These are phyloP conservation scores for Harlomillsia oculata DNA, from an alignment of 1,140 invertebrate species.

Conservation along the genomic window DNA sequence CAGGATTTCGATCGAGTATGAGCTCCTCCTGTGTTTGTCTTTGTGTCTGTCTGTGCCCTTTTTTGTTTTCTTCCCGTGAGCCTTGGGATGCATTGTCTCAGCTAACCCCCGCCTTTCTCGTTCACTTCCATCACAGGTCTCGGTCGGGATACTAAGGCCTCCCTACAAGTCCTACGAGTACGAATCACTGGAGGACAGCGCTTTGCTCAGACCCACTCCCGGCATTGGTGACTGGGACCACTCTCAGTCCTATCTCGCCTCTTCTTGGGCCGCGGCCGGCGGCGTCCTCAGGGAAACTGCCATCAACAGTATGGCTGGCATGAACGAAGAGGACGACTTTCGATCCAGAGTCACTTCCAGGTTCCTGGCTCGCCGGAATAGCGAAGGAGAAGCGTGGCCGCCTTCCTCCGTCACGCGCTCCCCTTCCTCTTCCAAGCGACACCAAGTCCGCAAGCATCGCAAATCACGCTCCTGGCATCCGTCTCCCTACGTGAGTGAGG, in stretches of 20 bases:
- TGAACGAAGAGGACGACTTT: constrained; percentile 36
- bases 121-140: constrained; percentile 22
- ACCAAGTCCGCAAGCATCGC: constrained; percentile 38
- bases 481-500: constrained; percentile 48
- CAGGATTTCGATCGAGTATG: constrained; percentile 35
- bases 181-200: constrained; percentile 43
- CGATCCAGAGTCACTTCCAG: constrained; percentile 35
- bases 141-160: constrained; percentile 37
- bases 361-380: constrained; percentile 39
- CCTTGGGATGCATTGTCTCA: not conserved
- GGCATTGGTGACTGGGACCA: constrained; percentile 39
- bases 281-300: constrained; percentile 43
- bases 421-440: constrained; percentile 25
- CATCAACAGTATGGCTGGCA: constrained; percentile 41
- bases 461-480: constrained; percentile 52
- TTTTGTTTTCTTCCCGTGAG: constrained; percentile 11
- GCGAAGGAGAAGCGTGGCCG: constrained; percentile 40
- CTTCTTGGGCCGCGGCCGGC: constrained; percentile 39
- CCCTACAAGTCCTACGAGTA: constrained; percentile 46
- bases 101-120: constrained; percentile 5
- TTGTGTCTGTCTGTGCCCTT: constrained; percentile 36
- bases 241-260: constrained; percentile 40
- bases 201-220: constrained; percentile 21
- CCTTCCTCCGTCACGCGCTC: constrained; percentile 18
- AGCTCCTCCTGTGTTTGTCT: constrained; percentile 36